A percentile compares a stretch with the other conserved stretches of the same genome.
Evolutionary conservation across 2,113 vertebrate species (phyloP).

Genomic region (Patagioenas fasciata): DNA sequence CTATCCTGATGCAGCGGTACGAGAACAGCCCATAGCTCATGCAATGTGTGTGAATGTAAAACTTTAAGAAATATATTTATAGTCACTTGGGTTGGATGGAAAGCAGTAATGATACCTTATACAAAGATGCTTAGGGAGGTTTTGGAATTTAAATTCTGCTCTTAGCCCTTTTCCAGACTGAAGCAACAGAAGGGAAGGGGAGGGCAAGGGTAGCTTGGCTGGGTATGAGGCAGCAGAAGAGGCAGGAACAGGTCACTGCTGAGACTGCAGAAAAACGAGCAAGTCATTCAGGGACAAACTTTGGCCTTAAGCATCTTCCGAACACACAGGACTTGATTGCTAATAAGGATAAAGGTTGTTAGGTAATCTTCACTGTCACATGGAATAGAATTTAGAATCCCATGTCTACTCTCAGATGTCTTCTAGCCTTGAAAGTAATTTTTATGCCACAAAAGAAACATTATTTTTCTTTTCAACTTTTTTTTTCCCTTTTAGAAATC

Average conservation of each 20-base stretch:
- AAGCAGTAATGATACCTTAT: not conserved
- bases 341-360: not conserved
- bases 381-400: not conserved
- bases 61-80: not conserved
- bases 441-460: not conserved
- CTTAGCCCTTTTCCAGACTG: not conserved
- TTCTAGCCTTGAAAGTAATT: not conserved
- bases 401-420: fast-evolving
- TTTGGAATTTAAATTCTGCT: not conserved
- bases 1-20: not conserved
- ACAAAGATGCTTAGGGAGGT: not conserved
- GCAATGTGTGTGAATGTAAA: fast-evolving
- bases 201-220: not conserved
- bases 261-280: not conserved
- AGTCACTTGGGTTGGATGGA: not conserved
- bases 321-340: not conserved
- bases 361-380: not conserved
- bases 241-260: not conserved
- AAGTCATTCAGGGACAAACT: not conserved
- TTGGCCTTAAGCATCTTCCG: not conserved
- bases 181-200: not conserved
- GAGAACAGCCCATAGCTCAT: not conserved
- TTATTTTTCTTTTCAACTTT: not conserved
- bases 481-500: not conserved
- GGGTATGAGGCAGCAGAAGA: not conserved